These are phyloP conservation scores for Scolopax bukidnonensis DNA, from an alignment of 2,797 vertebrate genomes.

Conservation along the genomic window DNA sequence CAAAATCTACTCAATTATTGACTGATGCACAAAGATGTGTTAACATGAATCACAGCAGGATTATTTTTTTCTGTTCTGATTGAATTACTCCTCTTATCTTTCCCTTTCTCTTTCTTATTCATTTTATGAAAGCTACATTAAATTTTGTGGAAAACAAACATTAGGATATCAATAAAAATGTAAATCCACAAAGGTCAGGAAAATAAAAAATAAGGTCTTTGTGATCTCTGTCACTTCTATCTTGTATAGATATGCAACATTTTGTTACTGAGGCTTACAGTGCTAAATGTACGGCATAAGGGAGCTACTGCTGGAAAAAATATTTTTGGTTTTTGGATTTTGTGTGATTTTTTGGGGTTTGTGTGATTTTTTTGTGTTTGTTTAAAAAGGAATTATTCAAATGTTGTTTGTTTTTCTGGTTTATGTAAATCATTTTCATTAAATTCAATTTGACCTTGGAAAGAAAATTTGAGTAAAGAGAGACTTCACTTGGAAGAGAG, in stretches of 20 bases:
- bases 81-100: neutral
- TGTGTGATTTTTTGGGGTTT: neutral
- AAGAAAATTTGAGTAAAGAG: neutral
- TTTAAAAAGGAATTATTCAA: neutral
- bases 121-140: slow-evolving; percentile 11
- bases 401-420: neutral
- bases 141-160: neutral
- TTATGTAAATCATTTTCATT: neutral
- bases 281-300: neutral
- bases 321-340: neutral
- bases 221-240: neutral
- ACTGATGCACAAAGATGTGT: neutral
- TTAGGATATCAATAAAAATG: neutral
- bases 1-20: neutral
- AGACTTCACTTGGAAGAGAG: neutral
- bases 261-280: neutral
- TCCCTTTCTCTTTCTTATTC: neutral
- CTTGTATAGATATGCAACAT: neutral
- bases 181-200: neutral
- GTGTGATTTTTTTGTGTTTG: neutral
- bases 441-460: neutral
- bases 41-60: neutral
- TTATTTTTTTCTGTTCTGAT: neutral
- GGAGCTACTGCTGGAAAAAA: neutral
- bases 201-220: neutral